Base-by-base conservation (phyloP, 2,888 invertebrate species). In the Tupiocoris notatus region DNA sequence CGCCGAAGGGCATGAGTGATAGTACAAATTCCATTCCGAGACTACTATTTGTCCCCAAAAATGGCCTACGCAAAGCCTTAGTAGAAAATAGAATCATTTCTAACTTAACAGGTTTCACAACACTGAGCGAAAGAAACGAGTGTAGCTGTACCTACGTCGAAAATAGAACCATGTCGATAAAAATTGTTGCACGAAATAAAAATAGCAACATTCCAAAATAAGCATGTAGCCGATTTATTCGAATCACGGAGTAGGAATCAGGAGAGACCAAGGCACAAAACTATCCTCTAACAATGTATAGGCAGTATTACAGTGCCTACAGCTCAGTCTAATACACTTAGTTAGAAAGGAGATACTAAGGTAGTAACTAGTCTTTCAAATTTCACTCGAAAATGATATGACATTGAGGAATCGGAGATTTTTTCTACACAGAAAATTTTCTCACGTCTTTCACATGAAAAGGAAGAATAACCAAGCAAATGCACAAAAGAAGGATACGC, bases 171-270 rank as follows among this genome's bases (percentile, higher is more conserved):
- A n/a, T n/a, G n/a, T n/a, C n/a, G n/a, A n/a, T n/a, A n/a, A n/a
- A n/a, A n/a, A n/a, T n/a, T n/a, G n/a, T n/a, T n/a, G n/a, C n/a
- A n/a, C n/a, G n/a, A n/a, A n/a, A n/a, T n/a, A n/a, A n/a, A n/a
- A n/a, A n/a, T n/a, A n/a, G n/a, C n/a, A n/a, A n/a, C n/a, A n/a
- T n/a, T n/a, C n/a, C n/a, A n/a, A n/a, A n/a, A n/a, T n/a, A n/a
- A n/a, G n/a, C n/a, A n/a, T n/a, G n/a, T n/a, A n/a, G n/a, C n/a
- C n/a, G n/a, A n/a, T n/a, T n/a, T n/a, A n/a, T n/a, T n/a, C n/a
- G n/a, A n/a, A 39, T 39, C 39, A 39, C 39, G 39, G 39, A 39
- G 39, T 39, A 65, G 65, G 65, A 65, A 65, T 39, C 25, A 65
- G 65, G 25, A 39, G 65, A 39, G 65, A 65, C 65, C 23, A 65